phyloP scores from a whole-genome alignment of 2,888 invertebrate species.

The Melanophora roralis region DNA sequence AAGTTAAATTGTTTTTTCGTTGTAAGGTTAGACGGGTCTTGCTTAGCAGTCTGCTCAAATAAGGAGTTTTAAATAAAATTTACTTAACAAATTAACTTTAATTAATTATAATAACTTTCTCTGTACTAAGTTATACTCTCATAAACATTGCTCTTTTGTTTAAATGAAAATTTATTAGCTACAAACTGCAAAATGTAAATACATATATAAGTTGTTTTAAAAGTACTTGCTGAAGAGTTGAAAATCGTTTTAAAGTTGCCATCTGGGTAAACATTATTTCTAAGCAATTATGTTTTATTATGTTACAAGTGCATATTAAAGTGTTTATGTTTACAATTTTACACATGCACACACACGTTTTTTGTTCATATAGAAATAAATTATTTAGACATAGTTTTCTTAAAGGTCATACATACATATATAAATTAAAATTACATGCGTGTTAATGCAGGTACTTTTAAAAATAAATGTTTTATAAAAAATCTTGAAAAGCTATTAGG shows the following conservation, averaged over 20 bases:
- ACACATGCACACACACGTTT: too few relatives aligned
- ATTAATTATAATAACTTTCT: constrained; percentile 38
- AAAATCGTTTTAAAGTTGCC: constrained; percentile 27
- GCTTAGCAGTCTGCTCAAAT: not conserved
- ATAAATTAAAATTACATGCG: constrained; percentile 14
- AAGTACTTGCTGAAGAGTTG: constrained; percentile 27
- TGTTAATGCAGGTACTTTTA: constrained; percentile 4
- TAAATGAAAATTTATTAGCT: constrained; percentile 24
- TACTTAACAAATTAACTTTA: constrained; percentile 49
- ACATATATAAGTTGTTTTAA: constrained; percentile 7
- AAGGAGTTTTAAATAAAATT: constrained; percentile 20
- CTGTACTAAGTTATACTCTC: not conserved
- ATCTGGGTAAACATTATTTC: constrained; percentile 55
- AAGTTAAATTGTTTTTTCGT: not conserved
- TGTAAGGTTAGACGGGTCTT: too few relatives aligned
- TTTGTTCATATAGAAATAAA: constrained; percentile 7
- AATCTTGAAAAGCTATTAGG: too few relatives aligned
- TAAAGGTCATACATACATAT: constrained; percentile 4
- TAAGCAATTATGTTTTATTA: constrained; percentile 40
- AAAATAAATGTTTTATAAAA: not conserved
- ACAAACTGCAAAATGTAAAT: not conserved
- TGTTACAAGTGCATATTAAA: constrained; percentile 17
- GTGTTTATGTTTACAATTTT: not conserved
- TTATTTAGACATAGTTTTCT: constrained; percentile 18
- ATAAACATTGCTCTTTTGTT: not conserved